These are phyloP conservation scores for Phalacrocorax pelagicus DNA, from an alignment of 2,113 vertebrate genomes.

Conservation along the genomic window DNA sequence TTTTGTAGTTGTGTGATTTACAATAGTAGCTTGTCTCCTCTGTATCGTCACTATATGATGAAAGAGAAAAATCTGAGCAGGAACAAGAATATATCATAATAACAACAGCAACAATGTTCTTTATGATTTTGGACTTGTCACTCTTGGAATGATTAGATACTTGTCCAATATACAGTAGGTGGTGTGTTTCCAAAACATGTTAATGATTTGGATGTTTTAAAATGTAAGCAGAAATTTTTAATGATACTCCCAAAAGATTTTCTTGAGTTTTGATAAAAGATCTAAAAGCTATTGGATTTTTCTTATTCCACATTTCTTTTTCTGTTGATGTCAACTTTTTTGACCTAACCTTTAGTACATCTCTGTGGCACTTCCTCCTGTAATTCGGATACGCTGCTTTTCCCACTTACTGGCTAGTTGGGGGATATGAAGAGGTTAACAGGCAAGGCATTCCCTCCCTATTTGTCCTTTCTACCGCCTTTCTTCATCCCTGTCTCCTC, in stretches of 20 bases:
- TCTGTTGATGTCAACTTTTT: not conserved
- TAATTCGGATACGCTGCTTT: not conserved
- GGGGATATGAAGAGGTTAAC: not conserved
- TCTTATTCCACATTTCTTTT: not conserved
- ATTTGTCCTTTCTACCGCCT: not conserved
- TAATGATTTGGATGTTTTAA: not conserved
- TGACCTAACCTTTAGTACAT: not conserved
- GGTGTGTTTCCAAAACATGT: not conserved
- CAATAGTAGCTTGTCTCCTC: not conserved
- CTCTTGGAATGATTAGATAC: not conserved
- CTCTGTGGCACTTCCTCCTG: not conserved
- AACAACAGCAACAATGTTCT: not conserved
- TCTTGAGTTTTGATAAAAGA: not conserved
- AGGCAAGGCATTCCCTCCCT: not conserved
- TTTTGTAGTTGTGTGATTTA: conserved; percentile 9
- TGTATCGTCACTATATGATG: not conserved
- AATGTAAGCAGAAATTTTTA: not conserved
- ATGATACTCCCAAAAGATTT: not conserved
- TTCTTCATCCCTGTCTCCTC: not conserved
- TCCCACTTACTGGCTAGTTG: not conserved
- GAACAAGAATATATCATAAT: not conserved
- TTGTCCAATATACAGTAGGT: not conserved
- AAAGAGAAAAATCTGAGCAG: conserved; percentile 35
- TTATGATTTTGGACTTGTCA: not conserved
- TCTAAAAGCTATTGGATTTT: not conserved